Base-by-base conservation (phyloP, 2,113 vertebrate species). In the Rhinichthys klamathensis region DNA sequence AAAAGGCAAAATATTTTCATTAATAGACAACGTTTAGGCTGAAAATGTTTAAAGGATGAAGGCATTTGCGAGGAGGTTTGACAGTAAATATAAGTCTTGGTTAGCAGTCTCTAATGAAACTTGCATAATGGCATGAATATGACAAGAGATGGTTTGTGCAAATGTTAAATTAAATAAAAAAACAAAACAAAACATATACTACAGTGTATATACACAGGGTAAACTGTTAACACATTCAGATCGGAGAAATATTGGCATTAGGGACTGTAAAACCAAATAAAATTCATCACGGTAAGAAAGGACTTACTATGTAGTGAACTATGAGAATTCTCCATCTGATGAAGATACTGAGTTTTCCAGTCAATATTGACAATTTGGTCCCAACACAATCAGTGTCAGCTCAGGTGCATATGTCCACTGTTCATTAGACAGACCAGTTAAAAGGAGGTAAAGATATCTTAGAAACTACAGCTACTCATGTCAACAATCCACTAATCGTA, bases 191-290 rank as follows among this genome's bases (percentile, higher is more conserved):
- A 38, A 63, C 27, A 32, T 81, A 73, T 65, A 79, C 51, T 83
- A 87, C 85, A 89, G 85, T 87, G 83, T 87, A 80, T 73, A 73
- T 81, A 79, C 73, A 78, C 23, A 87, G 32, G 78, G 44, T 82
- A 78, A 81, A 82, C 49, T 41, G 32, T 70, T 82, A 84, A 25
- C 75, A 82, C 61, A 69, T 82, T 82, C 80, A 51, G 60, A 54
- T 23, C 25, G 49, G 41, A 49, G 4, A 82, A 80, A 80, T 80
- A 60, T 80, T 27, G 49, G 41, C 61, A 69, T 69, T 69, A 30
- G n/a, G 60, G 38, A 46, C 58, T 46, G 16, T 46, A 46, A 65
- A 32, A 46, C 16, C 12, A 5, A 38, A 80, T 25, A 65, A 13
- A 67, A 65, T 4, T 3, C 16, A 35, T 32, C 25, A 77, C 0